Evolutionary conservation across 2,113 vertebrate species (phyloP), one percentile per base, ranked within the genome.

Genomic region (Urocitellus parryii): DNA sequence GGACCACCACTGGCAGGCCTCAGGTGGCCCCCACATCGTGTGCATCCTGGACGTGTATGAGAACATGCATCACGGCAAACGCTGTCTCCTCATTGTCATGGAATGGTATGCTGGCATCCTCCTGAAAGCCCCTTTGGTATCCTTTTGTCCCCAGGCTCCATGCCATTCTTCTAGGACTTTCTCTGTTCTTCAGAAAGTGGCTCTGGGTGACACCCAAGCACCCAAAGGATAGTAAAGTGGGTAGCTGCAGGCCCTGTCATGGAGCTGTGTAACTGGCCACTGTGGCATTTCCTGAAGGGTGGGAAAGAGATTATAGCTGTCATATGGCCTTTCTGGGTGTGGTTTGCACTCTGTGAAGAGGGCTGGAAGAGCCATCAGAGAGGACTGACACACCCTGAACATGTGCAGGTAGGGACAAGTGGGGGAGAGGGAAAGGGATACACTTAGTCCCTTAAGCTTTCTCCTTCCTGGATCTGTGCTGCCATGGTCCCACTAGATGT

Each of bases 61-160:
- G 98, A 99, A 99, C 97, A 99, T 99, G 99, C 99, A 99, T 85
- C 99, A 99, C 1, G 99, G 99, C 56, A 99, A 99, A 98, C 99
- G 99, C 93, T 99, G 99, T 81, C 99, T 99, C 91, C 99, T 99
- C 96, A 99, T 99, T 91, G 97, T 99, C 98, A 99, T 99, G 99
- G 99, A 99, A 98, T 99, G 99, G 99, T 99, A 98, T 77, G 97
- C 58, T 5, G 37, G 45, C 72, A 3, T 17, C 76, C 13, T 37
- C n/a, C 39, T 51, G 1, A 6, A 45, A 0, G 17, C 45, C 61
- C 56, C 65, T 4, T 8, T 11, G 16, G 68, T 45, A 37, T 29
- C 61, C 51, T 56, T n/a, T 22, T 8, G 51, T 13, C 76, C 2
- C 18, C 10, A 16, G 24, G 29, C 37, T 78, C 77, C 90, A 8